Evolutionary conservation across 2,113 vertebrate genomes (phyloP), one percentile per base, ranked within the genome.

Genomic region (Antechinus stuartii): DNA sequence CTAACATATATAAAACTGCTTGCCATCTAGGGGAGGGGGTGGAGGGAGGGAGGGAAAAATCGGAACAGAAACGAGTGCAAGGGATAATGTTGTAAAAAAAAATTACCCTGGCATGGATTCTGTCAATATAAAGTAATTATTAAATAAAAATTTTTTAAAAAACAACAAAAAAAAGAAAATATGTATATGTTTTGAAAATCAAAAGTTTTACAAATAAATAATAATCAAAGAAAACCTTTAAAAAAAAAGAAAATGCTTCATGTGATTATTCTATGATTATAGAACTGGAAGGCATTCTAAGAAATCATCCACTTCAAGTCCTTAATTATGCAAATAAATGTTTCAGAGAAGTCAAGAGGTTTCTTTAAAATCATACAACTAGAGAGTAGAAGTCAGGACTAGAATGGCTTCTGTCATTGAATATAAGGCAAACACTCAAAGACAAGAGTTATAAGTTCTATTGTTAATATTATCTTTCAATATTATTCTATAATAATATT

Each of bases 261-360:
- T 19, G 6, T n/a, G 61, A 68, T 68, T n/a, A 68, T 68, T 68
- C 12, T n/a, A 76, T 76, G 61, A n/a, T 92, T 93, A 95, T 49
- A 92, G 49, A 95, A 42, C 1, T 35, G 54, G 8, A 93, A 26
- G 30, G 5, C 1, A 0, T 56, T 30, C 12, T 35, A 68, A 26
- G 35, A n/a, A 23, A 93, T 7, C 4, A 89, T 30, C 49, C 54
- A 46, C 53, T 90, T 54, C 46, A 96, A 53, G 14, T 3, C 52
- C 46, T 23, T 91, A 16, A 53, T 47, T 52, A 54, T 90, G 47
- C 19, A 89, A 0, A 92, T 61, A 4, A 53, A 10, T 47, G 94
- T 25, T 30, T 61, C 27, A 89, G 49, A 61, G 4, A 91, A 26
- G 94, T 54, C 2, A 49, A 56, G 50, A 52, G n/a, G 94, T 53